phyloP scores from a whole-genome alignment of 1,140 invertebrate genomes.

The Drosophila pallidifrons region DNA sequence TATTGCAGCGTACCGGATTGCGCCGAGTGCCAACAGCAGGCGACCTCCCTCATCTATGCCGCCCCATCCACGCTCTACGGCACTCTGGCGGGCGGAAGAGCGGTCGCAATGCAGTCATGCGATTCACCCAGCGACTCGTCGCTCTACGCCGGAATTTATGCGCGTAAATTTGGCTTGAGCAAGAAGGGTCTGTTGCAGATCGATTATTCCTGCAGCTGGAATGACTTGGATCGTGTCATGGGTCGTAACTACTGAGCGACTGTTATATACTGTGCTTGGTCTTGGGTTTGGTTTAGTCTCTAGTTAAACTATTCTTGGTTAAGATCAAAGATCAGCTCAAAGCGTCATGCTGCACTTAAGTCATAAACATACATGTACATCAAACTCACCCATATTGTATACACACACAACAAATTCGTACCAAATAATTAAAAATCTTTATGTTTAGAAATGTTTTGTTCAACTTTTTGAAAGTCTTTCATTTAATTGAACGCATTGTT shows the following conservation, averaged over 20 bases:
- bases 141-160: conserved; percentile 81
- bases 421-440: conserved; percentile 47
- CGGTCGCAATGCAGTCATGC: conserved; percentile 15
- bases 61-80: conserved; percentile 72
- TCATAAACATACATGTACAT: conserved; percentile 22
- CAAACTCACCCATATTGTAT: conserved; percentile 9
- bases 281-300: conserved; percentile 63
- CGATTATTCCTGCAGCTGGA: conserved; percentile 90
- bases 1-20: conserved; percentile 81
- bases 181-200: conserved; percentile 89
- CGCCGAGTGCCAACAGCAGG: conserved; percentile 72
- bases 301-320: conserved; percentile 45
- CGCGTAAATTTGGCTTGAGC: conserved; percentile 86
- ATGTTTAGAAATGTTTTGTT: conserved; percentile 25
- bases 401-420: conserved; percentile 31
- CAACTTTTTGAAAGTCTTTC: not conserved
- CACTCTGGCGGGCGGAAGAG: conserved; percentile 40
- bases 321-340: conserved; percentile 22
- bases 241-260: conserved; percentile 66
- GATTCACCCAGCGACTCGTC: conserved; percentile 71
- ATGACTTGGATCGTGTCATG: conserved; percentile 87
- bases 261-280: not conserved
- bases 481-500: too few species aligned
- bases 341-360: conserved; percentile 27
- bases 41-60: conserved; percentile 67